Evolutionary conservation across 1,140 invertebrate species (phyloP).

Genomic region (Micrasema minimum): DNA sequence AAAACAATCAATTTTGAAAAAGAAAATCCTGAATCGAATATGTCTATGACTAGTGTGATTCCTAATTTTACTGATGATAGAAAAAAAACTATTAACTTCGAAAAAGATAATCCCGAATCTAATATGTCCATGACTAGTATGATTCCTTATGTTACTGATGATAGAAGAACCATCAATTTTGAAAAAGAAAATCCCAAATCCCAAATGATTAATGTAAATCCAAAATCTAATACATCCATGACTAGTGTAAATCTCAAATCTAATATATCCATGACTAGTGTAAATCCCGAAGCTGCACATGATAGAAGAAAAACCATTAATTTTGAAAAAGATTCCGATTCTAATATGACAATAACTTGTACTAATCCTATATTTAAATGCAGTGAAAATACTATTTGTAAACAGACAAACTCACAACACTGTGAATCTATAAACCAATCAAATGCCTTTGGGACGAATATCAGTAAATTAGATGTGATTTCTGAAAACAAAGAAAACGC

Average conservation of each 20-base stretch:
- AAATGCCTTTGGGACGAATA: no score
- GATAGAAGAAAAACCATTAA: background rate
- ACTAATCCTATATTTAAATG: background rate
- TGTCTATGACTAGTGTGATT: constrained; percentile 34
- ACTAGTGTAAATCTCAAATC: no score
- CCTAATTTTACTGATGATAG: background rate
- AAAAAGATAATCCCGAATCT: constrained; percentile 4
- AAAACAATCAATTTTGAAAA: constrained; percentile 14
- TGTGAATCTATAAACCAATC: no score
- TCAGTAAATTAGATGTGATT: no score
- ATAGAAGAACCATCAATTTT: background rate
- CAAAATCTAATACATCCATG: constrained; percentile 8
- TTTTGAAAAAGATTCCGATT: background rate
- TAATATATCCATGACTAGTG: no score
- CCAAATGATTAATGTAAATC: background rate
- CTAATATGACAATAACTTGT: background rate
- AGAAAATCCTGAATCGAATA: constrained; percentile 29
- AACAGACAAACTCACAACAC: constrained; percentile 11
- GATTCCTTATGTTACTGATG: background rate
- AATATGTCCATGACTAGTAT: constrained; percentile 25
- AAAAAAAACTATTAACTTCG: constrained; percentile 2
- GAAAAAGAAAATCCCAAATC: background rate
- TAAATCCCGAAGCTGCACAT: no score
- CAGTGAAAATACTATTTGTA: constrained; percentile 35
- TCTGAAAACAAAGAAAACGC: no score